Evolutionary conservation across 2,797 vertebrate genomes (phyloP).

Genomic region (Spheniscus humboldti): DNA sequence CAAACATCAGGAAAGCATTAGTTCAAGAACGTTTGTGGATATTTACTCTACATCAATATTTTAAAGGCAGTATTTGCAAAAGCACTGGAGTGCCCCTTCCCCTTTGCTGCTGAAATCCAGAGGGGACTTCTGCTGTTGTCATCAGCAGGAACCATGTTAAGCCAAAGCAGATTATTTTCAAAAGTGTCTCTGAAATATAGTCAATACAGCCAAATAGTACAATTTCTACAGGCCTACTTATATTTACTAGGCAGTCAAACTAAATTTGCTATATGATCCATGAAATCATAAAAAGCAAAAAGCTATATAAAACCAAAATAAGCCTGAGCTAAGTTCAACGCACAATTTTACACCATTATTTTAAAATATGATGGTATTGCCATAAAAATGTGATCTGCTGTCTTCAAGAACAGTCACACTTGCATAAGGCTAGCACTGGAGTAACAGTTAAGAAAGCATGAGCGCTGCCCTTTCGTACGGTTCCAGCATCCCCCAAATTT

Average conservation of each 20-base stretch:
- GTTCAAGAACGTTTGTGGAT: background rate
- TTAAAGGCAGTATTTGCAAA: background rate
- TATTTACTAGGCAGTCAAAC: background rate
- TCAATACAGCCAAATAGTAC: background rate
- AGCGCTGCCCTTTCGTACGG: fast-evolving
- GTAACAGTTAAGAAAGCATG: background rate
- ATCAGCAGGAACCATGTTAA: background rate
- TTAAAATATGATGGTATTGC: background rate
- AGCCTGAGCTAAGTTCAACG: background rate
- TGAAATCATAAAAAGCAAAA: conserved; percentile 3
- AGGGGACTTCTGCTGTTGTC: background rate
- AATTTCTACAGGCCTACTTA: conserved; percentile 3
- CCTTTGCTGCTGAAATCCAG: background rate
- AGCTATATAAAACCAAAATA: background rate
- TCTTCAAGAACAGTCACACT: background rate
- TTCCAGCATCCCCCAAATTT: background rate
- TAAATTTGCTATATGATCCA: background rate
- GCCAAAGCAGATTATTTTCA: background rate
- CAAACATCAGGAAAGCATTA: background rate
- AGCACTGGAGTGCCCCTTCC: background rate
- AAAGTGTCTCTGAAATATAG: background rate
- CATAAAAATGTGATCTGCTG: background rate
- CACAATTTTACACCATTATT: background rate
- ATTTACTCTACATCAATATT: background rate
- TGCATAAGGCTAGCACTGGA: background rate